Conservation (phyloP, 2,113 vertebrate genomes). For the Cavia porcellus region DNA sequence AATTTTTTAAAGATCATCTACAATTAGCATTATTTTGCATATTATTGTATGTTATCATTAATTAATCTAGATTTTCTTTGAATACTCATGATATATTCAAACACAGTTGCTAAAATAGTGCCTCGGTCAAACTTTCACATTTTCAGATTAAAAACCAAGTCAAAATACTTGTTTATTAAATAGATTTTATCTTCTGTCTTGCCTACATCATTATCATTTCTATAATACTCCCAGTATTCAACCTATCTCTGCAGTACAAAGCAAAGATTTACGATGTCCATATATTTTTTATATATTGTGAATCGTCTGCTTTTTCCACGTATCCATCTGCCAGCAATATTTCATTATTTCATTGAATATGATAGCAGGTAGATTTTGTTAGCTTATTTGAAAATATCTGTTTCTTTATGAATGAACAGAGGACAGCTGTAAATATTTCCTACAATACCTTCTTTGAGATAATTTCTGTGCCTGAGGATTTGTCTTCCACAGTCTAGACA, state of each 20-base stretch:
- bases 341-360: not conserved
- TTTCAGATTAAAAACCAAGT: not conserved
- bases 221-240: not conserved
- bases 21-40: not conserved
- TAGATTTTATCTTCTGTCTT: not conserved
- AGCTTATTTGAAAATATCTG: not conserved
- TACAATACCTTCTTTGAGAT: not conserved
- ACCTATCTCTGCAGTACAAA: not conserved
- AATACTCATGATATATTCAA: not conserved
- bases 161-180: conserved; percentile 12
- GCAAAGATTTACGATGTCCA: not conserved
- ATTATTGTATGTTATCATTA: not conserved
- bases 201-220: not conserved
- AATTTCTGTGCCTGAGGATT: not conserved
- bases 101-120: not conserved
- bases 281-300: not conserved
- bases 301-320: not conserved
- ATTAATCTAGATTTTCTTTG: not conserved
- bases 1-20: not conserved
- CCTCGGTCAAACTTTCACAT: not conserved
- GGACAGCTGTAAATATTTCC: not conserved
- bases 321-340: not conserved
- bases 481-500: not conserved
- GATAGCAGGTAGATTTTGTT: not conserved
- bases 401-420: not conserved